Conservation (phyloP, 1,140 invertebrate species). For the Globodera rostochiensis region DNA sequence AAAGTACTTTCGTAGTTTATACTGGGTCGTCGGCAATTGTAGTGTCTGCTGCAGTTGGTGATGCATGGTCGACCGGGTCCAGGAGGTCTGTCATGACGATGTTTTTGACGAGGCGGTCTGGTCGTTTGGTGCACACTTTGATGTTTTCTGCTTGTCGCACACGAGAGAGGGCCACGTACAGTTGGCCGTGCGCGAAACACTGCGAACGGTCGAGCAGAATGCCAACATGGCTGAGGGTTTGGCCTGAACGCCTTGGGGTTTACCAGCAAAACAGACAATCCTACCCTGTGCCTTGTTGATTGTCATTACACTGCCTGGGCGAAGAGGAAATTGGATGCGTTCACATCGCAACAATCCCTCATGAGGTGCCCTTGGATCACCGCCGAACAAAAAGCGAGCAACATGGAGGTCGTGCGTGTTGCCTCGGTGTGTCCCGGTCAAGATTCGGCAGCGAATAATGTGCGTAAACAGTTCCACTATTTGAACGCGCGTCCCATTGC, state of each 20-base stretch:
- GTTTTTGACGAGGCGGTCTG: not conserved
- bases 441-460: not conserved
- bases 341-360: not conserved
- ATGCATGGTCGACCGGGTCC: too few relatives aligned
- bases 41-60: too few relatives aligned
- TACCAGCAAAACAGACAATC: not conserved
- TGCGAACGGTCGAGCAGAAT: not conserved
- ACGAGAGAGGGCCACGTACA: not conserved
- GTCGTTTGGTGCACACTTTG: not conserved
- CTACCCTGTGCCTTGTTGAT: constrained; percentile 10
- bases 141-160: not conserved
- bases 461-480: not conserved
- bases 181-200: not conserved
- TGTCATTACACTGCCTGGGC: constrained; percentile 8
- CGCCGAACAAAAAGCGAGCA: not conserved
- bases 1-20: too few relatives aligned
- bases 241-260: not conserved
- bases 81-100: not conserved
- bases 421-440: not conserved
- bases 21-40: too few relatives aligned
- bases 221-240: not conserved
- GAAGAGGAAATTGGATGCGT: not conserved
- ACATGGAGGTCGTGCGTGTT: not conserved
- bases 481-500: constrained; percentile 2
- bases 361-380: not conserved